phyloP scores from a whole-genome alignment of 2,888 invertebrate species.

The Rotaria magnacalcarata region DNA sequence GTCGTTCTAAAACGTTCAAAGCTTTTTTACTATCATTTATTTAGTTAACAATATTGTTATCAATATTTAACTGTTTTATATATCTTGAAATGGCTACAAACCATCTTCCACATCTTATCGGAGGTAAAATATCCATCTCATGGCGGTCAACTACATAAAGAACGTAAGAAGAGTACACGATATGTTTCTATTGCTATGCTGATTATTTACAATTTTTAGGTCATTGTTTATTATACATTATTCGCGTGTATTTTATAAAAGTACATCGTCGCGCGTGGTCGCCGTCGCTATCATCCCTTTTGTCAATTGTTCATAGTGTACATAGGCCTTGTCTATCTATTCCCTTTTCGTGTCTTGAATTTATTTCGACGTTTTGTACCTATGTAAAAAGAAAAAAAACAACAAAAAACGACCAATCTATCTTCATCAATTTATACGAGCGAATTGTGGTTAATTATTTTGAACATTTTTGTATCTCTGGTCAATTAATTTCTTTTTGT shows the following conservation, averaged over 20 bases:
- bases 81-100: background rate
- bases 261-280: background rate
- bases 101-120: background rate
- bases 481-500: background rate
- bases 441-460: background rate
- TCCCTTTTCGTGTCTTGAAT: conserved; percentile 24
- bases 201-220: conserved; percentile 18
- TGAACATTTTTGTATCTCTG: conserved; percentile 18
- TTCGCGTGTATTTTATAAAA: conserved; percentile 14
- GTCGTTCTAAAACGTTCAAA: background rate
- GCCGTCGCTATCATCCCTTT: background rate
- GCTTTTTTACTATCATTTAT: background rate
- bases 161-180: background rate
- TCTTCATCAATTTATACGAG: background rate
- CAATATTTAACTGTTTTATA: background rate
- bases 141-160: background rate
- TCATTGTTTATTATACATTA: conserved; percentile 12
- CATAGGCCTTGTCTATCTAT: conserved; percentile 29
- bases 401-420: background rate
- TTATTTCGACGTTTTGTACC: conserved; percentile 29
- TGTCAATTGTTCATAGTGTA: conserved; percentile 18
- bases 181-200: conserved; percentile 7
- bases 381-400: background rate
- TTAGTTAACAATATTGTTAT: background rate
- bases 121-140: background rate